A percentile compares a stretch with the other conserved stretches of the same genome.
These are phyloP conservation scores for Rhizoglyphus robini DNA, from an alignment of 1,140 invertebrate species.

Conservation along the genomic window DNA sequence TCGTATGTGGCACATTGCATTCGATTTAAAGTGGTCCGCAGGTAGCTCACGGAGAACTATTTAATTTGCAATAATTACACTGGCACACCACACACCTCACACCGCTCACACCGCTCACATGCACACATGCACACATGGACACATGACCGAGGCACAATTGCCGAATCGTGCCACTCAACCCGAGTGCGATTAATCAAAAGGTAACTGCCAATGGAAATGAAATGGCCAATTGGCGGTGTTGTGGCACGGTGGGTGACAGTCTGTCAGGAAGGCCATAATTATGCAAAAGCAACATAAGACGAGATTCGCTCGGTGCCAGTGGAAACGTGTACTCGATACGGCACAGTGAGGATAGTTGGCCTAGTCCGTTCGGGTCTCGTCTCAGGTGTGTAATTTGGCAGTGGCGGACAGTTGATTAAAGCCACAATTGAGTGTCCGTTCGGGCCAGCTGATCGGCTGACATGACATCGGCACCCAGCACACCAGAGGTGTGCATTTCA, in stretches of 20 bases:
- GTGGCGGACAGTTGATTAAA: not conserved
- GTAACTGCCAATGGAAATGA: not conserved
- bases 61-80: slow-evolving; percentile 1
- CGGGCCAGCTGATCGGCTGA: too few relatives aligned
- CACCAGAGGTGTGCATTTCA: too few relatives aligned
- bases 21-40: too few relatives aligned
- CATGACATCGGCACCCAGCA: not conserved
- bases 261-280: not conserved
- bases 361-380: too few relatives aligned
- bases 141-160: not conserved
- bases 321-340: too few relatives aligned
- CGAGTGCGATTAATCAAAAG: slow-evolving; percentile 5
- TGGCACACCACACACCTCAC: too few relatives aligned
- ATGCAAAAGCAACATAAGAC: not conserved
- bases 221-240: not conserved
- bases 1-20: too few relatives aligned
- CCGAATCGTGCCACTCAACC: not conserved
- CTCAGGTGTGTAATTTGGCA: too few relatives aligned
- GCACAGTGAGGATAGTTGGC: too few relatives aligned
- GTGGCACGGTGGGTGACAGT: not conserved
- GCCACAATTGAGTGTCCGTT: not conserved
- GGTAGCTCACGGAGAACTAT: too few relatives aligned
- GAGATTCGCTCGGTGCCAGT: too few relatives aligned
- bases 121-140: not conserved
- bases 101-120: too few relatives aligned